These are phyloP conservation scores for Epinotia brunnichana DNA, from an alignment of 2,888 invertebrate genomes.

Conservation along the genomic window DNA sequence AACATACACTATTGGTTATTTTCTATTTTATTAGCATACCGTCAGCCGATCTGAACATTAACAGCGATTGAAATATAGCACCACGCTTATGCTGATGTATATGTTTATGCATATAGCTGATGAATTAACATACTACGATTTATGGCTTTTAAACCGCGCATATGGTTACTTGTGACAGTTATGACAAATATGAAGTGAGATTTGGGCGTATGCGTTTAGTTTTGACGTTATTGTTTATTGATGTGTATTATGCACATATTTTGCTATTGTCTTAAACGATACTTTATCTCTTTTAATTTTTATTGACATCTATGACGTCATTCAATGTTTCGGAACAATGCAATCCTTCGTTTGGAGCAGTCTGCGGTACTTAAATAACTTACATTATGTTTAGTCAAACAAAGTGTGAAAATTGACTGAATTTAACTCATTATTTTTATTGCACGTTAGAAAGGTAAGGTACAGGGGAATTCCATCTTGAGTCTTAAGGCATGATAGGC, in stretches of 20 bases:
- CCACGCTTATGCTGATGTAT: slow-evolving; percentile 24
- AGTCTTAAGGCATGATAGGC: too few species aligned
- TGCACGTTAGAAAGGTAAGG: too few species aligned
- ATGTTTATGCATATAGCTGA: slow-evolving; percentile 34
- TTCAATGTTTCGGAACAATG: too few species aligned
- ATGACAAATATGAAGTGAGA: slow-evolving; percentile 36
- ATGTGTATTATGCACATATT: background rate
- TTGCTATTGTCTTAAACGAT: too few species aligned
- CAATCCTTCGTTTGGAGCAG: too few species aligned
- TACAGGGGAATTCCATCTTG: too few species aligned
- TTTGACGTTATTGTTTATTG: slow-evolving; percentile 4
- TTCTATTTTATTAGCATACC: slow-evolving; percentile 19
- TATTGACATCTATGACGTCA: too few species aligned
- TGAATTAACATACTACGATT: slow-evolving; percentile 43
- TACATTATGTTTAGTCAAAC: too few species aligned
- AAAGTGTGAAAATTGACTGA: too few species aligned
- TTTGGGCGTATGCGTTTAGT: background rate
- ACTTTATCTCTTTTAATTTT: too few species aligned
- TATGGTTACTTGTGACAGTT: slow-evolving; percentile 38
- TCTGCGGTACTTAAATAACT: too few species aligned
- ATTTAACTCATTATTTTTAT: too few species aligned
- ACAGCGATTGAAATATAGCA: slow-evolving; percentile 34
- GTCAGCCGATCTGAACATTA: slow-evolving; percentile 9
- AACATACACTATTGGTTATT: slow-evolving; percentile 7
- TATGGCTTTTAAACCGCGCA: slow-evolving; percentile 40